These are phyloP conservation scores for Odontocerum albicorne DNA, from an alignment of 2,888 invertebrate genomes.

Conservation along the genomic window DNA sequence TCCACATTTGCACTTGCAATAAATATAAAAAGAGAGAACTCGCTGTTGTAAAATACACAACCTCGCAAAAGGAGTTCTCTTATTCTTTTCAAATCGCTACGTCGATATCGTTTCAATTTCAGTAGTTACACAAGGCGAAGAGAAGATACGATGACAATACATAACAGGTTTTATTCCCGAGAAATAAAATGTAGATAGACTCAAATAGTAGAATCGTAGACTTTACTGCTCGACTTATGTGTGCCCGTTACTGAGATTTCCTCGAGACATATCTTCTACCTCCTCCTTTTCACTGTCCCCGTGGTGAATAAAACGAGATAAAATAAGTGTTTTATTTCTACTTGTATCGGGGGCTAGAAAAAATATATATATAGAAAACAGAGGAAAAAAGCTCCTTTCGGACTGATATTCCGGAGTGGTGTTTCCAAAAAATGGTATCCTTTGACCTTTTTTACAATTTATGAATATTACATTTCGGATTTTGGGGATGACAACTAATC, in stretches of 20 bases:
- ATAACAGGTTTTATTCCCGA: slow-evolving; percentile 34
- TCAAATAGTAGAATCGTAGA: slow-evolving; percentile 36
- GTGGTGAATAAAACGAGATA: slow-evolving; percentile 28
- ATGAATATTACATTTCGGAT: slow-evolving; percentile 13
- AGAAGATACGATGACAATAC: slow-evolving; percentile 4
- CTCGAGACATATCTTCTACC: slow-evolving; percentile 6
- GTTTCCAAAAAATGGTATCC: slow-evolving; percentile 3
- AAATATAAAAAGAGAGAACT: no score
- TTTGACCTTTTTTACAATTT: slow-evolving; percentile 13
- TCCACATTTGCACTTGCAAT: no score
- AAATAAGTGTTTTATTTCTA: slow-evolving; percentile 36
- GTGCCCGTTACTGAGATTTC: slow-evolving; percentile 25
- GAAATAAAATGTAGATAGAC: slow-evolving; percentile 36
- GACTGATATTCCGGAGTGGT: slow-evolving; percentile 7
- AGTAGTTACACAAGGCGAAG: not conserved
- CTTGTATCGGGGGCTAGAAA: slow-evolving; percentile 25
- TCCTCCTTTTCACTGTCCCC: slow-evolving; percentile 6
- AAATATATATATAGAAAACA: slow-evolving; percentile 8
- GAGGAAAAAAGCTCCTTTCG: slow-evolving; percentile 14
- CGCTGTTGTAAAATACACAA: no score
- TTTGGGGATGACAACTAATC: not conserved
- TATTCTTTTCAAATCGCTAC: no score
- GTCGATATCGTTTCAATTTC: slow-evolving; percentile 2
- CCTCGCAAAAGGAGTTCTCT: no score
- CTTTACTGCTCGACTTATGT: slow-evolving; percentile 36